Percentiles rank a stretch among this genome's conserved stretches.
These are phyloP conservation scores for Leiothrix lutea DNA, from an alignment of 2,113 vertebrate species.

Conservation along the genomic window DNA sequence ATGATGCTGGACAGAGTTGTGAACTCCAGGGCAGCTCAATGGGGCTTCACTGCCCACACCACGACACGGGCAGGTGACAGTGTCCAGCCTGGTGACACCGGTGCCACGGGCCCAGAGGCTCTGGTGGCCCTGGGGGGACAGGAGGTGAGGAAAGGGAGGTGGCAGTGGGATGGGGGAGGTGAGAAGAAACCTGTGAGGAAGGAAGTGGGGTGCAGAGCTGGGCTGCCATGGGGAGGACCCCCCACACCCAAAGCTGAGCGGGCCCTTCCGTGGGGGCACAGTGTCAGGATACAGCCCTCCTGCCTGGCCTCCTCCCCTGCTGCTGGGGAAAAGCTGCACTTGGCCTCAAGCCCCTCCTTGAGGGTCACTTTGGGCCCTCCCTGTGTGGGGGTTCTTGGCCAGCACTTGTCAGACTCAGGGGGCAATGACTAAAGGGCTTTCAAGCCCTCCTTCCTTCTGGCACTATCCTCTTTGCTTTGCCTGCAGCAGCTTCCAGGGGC, in stretches of 20 bases:
- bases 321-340: neutral
- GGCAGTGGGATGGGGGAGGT: neutral
- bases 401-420: neutral
- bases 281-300: neutral
- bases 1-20: accelerated
- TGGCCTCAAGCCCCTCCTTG: accelerated
- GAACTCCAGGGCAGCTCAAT: accelerated
- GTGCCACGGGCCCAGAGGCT: neutral
- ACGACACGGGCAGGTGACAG: neutral
- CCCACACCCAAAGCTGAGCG: neutral
- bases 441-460: neutral
- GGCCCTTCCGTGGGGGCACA: accelerated
- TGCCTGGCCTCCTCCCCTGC: neutral
- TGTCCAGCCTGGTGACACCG: neutral
- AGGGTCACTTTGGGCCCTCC: neutral
- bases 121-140: neutral
- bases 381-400: neutral
- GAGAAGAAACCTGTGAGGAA: neutral
- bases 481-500: neutral
- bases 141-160: neutral
- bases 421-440: accelerated
- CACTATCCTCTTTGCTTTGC: neutral
- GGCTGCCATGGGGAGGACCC: neutral
- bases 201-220: neutral
- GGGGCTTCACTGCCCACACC: neutral